Evolutionary conservation across 2,113 vertebrate species (phyloP).

Genomic region (Rhinopomastus cyanomelas): DNA sequence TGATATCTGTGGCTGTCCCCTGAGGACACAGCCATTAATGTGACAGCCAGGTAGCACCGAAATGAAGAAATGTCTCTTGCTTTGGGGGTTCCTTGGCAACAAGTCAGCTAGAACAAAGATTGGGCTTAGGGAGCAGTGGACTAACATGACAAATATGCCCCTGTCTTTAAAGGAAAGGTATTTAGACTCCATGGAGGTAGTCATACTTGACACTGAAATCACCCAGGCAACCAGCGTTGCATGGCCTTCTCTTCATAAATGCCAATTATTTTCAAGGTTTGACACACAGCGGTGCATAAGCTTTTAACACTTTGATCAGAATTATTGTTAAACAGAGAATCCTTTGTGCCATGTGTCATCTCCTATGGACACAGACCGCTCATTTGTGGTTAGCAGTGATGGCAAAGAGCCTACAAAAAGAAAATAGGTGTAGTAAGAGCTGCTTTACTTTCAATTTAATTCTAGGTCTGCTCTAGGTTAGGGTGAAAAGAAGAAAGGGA

Average conservation of each 20-base stretch:
- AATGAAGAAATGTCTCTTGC: not conserved
- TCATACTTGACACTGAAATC: conserved; percentile 17
- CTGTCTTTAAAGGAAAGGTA: not conserved
- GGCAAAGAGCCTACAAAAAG: not conserved
- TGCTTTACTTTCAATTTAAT: not conserved
- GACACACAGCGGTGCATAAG: not conserved
- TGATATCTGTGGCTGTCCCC: not conserved
- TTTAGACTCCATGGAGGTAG: not conserved
- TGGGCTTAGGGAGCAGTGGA: not conserved
- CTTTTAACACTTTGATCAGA: conserved; percentile 40
- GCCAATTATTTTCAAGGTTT: conserved; percentile 39
- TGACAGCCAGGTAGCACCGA: not conserved
- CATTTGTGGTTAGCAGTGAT: not conserved
- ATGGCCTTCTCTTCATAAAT: not conserved
- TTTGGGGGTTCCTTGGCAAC: not conserved
- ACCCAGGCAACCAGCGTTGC: not conserved
- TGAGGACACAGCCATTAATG: not conserved
- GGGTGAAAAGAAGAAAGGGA: not conserved
- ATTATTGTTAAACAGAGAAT: conserved; percentile 9
- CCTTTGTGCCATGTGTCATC: not conserved
- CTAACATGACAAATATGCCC: not conserved
- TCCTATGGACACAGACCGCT: not conserved
- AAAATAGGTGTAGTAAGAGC: not conserved
- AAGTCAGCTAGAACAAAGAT: not conserved
- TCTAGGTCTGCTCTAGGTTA: not conserved